Percentiles rank a stretch among this genome's conserved stretches.
Evolutionary conservation across 2,797 vertebrate genomes (phyloP).

Genomic region (Vireo griseus): DNA sequence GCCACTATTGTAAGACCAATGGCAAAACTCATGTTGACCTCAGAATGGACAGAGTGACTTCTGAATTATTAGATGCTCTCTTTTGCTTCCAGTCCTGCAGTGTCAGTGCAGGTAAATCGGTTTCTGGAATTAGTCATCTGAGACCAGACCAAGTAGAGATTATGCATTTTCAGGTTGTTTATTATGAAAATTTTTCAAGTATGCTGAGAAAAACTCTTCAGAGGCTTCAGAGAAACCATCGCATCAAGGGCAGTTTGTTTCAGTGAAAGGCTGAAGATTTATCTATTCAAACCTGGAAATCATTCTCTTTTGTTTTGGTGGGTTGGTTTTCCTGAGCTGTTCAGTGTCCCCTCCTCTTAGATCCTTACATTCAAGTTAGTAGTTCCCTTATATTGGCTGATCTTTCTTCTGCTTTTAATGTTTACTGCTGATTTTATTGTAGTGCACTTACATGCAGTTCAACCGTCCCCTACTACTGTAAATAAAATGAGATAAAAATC

Average conservation of each 20-base stretch:
- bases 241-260: not conserved
- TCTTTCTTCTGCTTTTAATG: conserved; percentile 56
- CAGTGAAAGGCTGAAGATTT: not conserved
- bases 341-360: not conserved
- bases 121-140: not conserved
- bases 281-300: not conserved
- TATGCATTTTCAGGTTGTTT: not conserved
- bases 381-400: not conserved
- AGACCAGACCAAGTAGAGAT: not conserved
- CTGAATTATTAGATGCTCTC: not conserved
- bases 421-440: conserved; percentile 45
- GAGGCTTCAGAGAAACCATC: not conserved
- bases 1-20: not conserved
- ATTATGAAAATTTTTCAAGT: not conserved
- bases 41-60: not conserved
- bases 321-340: not conserved
- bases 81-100: not conserved
- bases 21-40: not conserved
- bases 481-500: conserved; percentile 57
- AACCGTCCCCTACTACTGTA: conserved; percentile 26
- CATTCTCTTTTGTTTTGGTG: not conserved
- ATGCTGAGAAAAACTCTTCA: not conserved
- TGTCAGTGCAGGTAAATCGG: not conserved
- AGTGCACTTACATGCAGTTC: conserved; percentile 21
- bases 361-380: not conserved